A percentile compares a stretch with the other conserved stretches of the same genome.
phyloP scores from a whole-genome alignment of 2,797 vertebrate species.

The Delichon dasypus region DNA sequence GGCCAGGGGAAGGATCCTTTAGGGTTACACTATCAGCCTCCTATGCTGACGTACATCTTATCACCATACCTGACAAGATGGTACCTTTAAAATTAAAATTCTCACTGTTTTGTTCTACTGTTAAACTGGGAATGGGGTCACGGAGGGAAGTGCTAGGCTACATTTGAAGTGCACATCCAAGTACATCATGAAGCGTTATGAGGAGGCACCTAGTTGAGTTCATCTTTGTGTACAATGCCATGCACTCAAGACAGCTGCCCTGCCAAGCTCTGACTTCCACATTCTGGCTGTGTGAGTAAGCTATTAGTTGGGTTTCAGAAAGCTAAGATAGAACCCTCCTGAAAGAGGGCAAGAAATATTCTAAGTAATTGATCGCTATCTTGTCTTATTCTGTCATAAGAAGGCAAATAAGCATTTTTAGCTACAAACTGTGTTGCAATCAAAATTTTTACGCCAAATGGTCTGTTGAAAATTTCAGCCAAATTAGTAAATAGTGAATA shows the following conservation, averaged over 20 bases:
- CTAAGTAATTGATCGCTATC: not conserved
- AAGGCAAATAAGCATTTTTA: not conserved
- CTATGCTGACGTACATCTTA: not conserved
- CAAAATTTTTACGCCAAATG: conserved; percentile 6
- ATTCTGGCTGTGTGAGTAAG: not conserved
- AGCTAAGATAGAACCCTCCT: not conserved
- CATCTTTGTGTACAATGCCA: not conserved
- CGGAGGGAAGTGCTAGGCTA: not conserved
- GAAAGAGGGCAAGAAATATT: not conserved
- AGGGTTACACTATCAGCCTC: not conserved
- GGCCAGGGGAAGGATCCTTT: not conserved
- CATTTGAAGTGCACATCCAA: not conserved
- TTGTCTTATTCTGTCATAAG: not conserved
- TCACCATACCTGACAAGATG: not conserved
- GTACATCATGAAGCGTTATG: not conserved
- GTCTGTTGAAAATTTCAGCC: conserved; percentile 45
- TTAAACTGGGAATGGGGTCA: not conserved
- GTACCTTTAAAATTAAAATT: not conserved
- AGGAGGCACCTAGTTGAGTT: not conserved
- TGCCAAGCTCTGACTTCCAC: not conserved
- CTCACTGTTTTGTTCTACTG: not conserved
- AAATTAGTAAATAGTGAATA: conserved; percentile 42
- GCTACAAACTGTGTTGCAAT: not conserved
- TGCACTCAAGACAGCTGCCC: not conserved
- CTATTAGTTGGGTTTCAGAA: not conserved